A percentile compares a stretch with the other conserved stretches of the same genome.
Evolutionary conservation across 2,888 invertebrate genomes (phyloP).

Genomic region (Xylophagus ater): DNA sequence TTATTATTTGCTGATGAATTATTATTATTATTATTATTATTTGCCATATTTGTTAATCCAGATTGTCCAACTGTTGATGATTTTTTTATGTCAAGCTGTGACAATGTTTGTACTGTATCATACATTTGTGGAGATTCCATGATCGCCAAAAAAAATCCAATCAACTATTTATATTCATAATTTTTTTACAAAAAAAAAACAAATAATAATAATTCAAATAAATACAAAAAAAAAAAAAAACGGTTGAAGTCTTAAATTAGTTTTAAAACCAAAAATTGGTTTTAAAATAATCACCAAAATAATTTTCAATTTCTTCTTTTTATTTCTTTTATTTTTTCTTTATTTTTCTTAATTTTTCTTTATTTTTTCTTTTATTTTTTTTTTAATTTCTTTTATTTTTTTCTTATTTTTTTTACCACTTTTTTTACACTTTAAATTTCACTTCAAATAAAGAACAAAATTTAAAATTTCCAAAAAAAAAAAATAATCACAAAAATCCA

Average conservation of each 20-base stretch:
- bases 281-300: neutral
- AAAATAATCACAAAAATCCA: too few relatives aligned
- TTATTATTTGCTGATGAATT: conserved; percentile 17
- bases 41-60: conserved; percentile 33
- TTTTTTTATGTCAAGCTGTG: conserved; percentile 39
- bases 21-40: conserved; percentile 23
- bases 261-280: neutral
- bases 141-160: conserved; percentile 21
- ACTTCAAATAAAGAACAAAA: too few relatives aligned
- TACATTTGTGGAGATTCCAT: conserved; percentile 43
- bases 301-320: conserved; percentile 9
- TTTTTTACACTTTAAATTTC: too few relatives aligned
- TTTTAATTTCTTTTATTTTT: conserved; percentile 9
- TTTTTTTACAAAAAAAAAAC: conserved; percentile 2
- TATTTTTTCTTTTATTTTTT: conserved; percentile 14
- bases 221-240: neutral
- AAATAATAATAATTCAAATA: neutral
- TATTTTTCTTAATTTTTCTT: conserved; percentile 12
- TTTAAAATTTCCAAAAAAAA: too few relatives aligned
- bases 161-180: conserved; percentile 7
- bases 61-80: conserved; percentile 27
- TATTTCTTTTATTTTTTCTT: conserved; percentile 7
- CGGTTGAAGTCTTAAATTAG: neutral
- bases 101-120: conserved; percentile 39
- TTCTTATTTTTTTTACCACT: conserved; percentile 3